A percentile compares a stretch with the other conserved stretches of the same genome.
Evolutionary conservation across 2,113 vertebrate genomes (phyloP).

Genomic region (Etheostoma spectabile): DNA sequence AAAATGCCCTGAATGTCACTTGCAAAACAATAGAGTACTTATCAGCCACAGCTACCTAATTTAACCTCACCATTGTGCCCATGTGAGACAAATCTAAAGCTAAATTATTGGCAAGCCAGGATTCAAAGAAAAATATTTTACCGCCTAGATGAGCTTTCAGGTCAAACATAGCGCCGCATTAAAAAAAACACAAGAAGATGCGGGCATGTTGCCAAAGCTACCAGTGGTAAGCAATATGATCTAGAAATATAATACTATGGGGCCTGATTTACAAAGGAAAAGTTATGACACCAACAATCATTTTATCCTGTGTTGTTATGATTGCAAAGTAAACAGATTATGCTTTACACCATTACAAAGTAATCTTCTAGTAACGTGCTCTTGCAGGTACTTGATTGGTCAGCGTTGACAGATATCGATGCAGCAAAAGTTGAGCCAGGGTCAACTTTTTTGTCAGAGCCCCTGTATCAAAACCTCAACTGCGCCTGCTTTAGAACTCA

Average conservation of each 20-base stretch:
- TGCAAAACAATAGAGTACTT: conserved; percentile 11
- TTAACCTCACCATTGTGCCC: neutral
- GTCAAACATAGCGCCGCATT: neutral
- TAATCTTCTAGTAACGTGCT: conserved; percentile 20
- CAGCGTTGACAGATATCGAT: neutral
- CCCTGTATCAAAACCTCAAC: neutral
- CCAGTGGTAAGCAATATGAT: neutral
- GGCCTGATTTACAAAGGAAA: neutral
- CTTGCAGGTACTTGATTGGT: neutral
- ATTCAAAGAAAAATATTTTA: neutral
- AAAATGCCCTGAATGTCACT: neutral
- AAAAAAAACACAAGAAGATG: neutral
- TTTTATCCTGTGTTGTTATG: conserved; percentile 16
- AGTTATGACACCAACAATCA: neutral
- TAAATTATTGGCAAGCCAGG: neutral
- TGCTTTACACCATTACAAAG: neutral
- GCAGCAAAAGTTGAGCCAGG: neutral
- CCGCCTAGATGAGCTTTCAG: neutral
- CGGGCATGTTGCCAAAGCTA: neutral
- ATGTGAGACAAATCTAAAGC: conserved; percentile 19
- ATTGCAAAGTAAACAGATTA: conserved; percentile 31
- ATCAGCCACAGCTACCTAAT: conserved; percentile 1
- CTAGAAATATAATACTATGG: neutral
- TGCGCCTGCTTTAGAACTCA: neutral
- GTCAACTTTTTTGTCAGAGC: neutral